These are phyloP conservation scores for Hoplodrina ambigua DNA, from an alignment of 2,888 invertebrate species.

Conservation along the genomic window DNA sequence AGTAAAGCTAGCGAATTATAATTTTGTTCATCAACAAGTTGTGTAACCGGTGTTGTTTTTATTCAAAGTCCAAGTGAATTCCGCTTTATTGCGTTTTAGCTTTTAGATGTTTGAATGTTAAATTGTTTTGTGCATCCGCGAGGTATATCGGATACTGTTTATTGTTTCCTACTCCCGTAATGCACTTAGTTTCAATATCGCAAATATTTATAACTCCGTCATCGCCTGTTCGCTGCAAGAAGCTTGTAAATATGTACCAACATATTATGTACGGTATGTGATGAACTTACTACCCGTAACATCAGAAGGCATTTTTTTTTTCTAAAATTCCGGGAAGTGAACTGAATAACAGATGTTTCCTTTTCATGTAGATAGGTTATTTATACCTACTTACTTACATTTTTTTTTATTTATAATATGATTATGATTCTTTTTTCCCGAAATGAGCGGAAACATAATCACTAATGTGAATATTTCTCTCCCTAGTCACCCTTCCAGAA, in stretches of 20 bases:
- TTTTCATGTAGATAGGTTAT: constrained; percentile 68
- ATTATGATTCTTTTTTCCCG: constrained; percentile 69
- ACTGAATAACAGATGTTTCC: constrained; percentile 75
- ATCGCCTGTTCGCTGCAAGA: constrained; percentile 43
- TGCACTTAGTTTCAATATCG: constrained; percentile 58
- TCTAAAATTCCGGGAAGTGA: constrained; percentile 50
- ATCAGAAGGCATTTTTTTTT: constrained; percentile 52
- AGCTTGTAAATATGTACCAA: constrained; percentile 47
- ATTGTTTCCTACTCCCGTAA: constrained; percentile 55
- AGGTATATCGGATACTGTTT: constrained; percentile 59
- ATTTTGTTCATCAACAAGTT: neutral
- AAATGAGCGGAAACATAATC: constrained; percentile 71
- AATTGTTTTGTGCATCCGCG: constrained; percentile 36
- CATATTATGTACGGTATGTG: constrained; percentile 34
- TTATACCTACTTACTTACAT: constrained; percentile 49
- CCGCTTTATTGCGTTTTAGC: constrained; percentile 35
- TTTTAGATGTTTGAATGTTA: constrained; percentile 35
- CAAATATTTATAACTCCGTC: constrained; percentile 60
- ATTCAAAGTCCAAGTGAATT: constrained; percentile 30
- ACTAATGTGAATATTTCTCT: constrained; percentile 67
- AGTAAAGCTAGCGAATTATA: neutral
- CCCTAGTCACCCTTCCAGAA: constrained; percentile 66
- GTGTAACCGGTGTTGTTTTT: constrained; percentile 12
- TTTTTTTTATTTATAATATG: constrained; percentile 62
- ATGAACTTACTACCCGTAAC: constrained; percentile 35